phyloP scores from a whole-genome alignment of 2,797 vertebrate species.

The Dendrocincla tyrannina region DNA sequence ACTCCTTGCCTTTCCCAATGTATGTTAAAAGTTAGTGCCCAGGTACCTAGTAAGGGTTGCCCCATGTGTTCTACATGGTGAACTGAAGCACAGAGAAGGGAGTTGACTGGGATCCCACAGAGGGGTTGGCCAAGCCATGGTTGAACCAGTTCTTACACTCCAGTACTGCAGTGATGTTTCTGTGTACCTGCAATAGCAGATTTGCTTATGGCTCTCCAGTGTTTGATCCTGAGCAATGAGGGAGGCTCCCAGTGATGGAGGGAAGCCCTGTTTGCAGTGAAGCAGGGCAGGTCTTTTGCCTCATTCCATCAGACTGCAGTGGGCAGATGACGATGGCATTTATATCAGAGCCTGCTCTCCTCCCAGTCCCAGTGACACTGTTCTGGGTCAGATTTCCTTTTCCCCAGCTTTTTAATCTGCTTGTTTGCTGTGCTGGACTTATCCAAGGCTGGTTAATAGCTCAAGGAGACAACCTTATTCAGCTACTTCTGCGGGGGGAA shows the following conservation, averaged over 20 bases:
- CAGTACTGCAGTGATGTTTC: not conserved
- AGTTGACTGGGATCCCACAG: not conserved
- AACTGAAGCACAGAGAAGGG: not conserved
- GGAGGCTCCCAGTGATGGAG: not conserved
- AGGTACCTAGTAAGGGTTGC: fast-evolving
- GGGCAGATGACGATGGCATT: not conserved
- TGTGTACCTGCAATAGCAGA: not conserved
- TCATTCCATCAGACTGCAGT: conserved; percentile 11
- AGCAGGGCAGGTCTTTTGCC: conserved; percentile 15
- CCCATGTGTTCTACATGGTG: fast-evolving
- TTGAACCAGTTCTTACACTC: not conserved
- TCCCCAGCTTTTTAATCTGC: not conserved
- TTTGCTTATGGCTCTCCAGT: not conserved
- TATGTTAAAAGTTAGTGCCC: not conserved
- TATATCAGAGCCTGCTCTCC: not conserved
- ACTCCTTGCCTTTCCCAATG: not conserved
- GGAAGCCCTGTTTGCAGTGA: conserved; percentile 2
- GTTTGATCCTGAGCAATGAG: not conserved
- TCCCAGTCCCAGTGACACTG: not conserved
- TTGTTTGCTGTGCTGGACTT: not conserved
- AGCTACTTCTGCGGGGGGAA: not conserved
- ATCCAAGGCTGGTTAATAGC: not conserved
- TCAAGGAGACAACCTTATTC: not conserved
- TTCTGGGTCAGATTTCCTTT: conserved; percentile 21
- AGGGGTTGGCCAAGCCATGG: not conserved